Base-by-base conservation (phyloP, 2,113 vertebrate species). In the Pachyramphus minor region DNA sequence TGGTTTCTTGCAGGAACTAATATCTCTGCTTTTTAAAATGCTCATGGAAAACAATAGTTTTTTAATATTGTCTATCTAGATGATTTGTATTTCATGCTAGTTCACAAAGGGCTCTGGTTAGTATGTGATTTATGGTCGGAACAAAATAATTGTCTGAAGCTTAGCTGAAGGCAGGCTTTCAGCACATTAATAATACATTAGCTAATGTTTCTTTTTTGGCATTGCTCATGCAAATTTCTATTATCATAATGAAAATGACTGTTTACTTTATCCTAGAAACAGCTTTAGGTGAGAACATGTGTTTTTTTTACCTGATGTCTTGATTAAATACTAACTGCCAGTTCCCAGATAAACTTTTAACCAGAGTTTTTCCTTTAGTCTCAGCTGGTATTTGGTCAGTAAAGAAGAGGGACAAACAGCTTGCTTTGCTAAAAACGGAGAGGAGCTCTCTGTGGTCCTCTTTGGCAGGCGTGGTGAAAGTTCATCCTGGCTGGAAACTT, bases 81-180 rank as follows among this genome's bases (percentile, higher is more conserved):
- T 84, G 89, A 97, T 97, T 93, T 93, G 92, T 95, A 83, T 63
- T 95, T 97, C 89, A 60, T 86, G 80, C 72, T 90, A 76, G 64
- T 81, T 93, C 89, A 96, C 92, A 96, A 93, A 95, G 72, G 52
- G 83, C 72, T 90, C 83, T 77, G 69, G 91, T 97, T 95, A 95
- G 91, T 56, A 67, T 64, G 80, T 96, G 94, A 97, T 95, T 92
- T 95, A 97, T 93, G 37, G 31, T 19, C 89, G 47, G 39, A 95
- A 76, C 17, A 92, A 93, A 95, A 95, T 93, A 95, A 95, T 92
- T 84, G 59, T 95, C 86, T 93, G 68, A 92, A 92, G 76, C 64
- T 41, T 92, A 47, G 68, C 86, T 92, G 90, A 97, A 95, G 89
- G 91, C 92, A 95, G 60, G 73, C 69, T 95, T 96, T 58, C 83